Evolutionary conservation across 2,113 vertebrate species (phyloP), one percentile per base, ranked within the genome.

Genomic region (Pterocles orientalis): DNA sequence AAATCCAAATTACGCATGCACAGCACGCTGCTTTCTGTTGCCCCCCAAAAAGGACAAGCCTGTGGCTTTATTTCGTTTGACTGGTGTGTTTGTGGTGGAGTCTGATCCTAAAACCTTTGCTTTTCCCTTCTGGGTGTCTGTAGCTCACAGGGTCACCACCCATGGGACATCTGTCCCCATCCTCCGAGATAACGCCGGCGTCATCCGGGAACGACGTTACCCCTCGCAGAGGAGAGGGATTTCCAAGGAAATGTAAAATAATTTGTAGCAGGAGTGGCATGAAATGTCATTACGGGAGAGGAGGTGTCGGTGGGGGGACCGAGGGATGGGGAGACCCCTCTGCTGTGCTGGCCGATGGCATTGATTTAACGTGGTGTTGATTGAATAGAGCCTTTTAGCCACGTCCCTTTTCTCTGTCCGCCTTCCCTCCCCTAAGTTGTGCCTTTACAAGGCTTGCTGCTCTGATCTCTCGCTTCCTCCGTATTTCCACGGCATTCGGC

Each of bases 221-320:
- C 1, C 29, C 60, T 77, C 9, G 2, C 45, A 57, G 53, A 43
- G 73, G n/a, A 62, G 70, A 34, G 19, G 19, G 60, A 18, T 75
- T 61, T 10, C 18, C 26, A 66, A 86, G 86, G 89, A 86, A 88
- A 65, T 70, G 41, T 31, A 16, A 60, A 77, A 20, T 6, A 6
- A 66, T 86, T 86, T 6, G 5, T 21, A 36, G 83, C 53, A 81
- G 43, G 77, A 92, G 65, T 56, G 72, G 48, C 81, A 54, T 86
- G 89, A 92, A 78, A 94, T 86, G 69, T 86, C 84, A 31, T 95
- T 70, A 21, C 4, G 31, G 48, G 10, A 18, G 33, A 45, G 25
- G 26, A 1, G 0, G 26, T 12, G 33, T 18, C 18, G 54, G 16
- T 1, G 4, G 26, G 48, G 65, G 33, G 18, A 34, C 36, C 16